phyloP scores from a whole-genome alignment of 2,113 vertebrate species.

The Tragelaphus buxtoni region DNA sequence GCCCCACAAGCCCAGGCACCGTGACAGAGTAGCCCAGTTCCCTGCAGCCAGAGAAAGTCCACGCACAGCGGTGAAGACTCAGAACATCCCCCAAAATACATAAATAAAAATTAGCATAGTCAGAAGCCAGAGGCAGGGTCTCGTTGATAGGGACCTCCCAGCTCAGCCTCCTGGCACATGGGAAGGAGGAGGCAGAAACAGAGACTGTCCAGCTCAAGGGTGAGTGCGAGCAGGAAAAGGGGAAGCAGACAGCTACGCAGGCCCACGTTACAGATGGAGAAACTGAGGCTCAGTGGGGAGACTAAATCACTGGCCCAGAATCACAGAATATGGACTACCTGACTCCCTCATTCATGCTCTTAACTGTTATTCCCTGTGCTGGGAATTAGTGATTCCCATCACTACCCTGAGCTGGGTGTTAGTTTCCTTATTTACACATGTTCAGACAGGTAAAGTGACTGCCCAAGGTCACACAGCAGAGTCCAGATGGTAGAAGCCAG shows the following conservation, averaged over 20 bases:
- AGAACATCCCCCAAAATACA: not conserved
- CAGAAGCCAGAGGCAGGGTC: not conserved
- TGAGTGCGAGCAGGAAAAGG: not conserved
- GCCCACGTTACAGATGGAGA: not conserved
- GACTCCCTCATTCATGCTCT: not conserved
- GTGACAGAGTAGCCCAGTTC: not conserved
- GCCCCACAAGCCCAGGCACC: not conserved
- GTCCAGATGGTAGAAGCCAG: not conserved
- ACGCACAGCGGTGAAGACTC: not conserved
- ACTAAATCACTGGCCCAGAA: not conserved
- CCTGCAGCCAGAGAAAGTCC: not conserved
- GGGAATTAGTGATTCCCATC: not conserved
- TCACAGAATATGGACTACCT: not conserved
- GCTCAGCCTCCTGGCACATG: too few relatives aligned
- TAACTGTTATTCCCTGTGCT: not conserved
- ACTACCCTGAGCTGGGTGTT: not conserved
- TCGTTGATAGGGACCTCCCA: not conserved
- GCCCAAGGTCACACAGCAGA: not conserved
- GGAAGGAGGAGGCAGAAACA: not conserved
- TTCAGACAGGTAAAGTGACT: not conserved
- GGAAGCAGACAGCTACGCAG: rapidly evolving
- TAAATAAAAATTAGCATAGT: not conserved
- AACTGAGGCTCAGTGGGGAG: not conserved
- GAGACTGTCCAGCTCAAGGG: not conserved
- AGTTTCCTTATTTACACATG: not conserved